phyloP scores from a whole-genome alignment of 2,888 invertebrate genomes.

The Tortrix viridana region DNA sequence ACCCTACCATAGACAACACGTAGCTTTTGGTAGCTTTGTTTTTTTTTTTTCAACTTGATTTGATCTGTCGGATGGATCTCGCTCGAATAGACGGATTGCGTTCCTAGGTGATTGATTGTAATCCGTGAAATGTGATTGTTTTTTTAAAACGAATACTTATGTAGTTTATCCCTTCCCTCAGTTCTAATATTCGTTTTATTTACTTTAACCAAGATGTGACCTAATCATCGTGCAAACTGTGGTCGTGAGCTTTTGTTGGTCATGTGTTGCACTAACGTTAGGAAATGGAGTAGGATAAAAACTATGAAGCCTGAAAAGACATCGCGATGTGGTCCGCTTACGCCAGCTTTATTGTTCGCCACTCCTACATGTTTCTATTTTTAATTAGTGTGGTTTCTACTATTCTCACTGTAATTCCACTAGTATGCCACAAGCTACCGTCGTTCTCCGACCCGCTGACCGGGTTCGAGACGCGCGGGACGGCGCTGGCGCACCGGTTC shows the following conservation, averaged over 20 bases:
- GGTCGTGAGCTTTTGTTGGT: conserved; percentile 44
- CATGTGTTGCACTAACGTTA: conserved; percentile 51
- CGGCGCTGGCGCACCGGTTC: conserved; percentile 90
- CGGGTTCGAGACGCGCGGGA: conserved; percentile 97
- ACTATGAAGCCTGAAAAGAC: conserved; percentile 67
- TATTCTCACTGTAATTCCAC: conserved; percentile 70
- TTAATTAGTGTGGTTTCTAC: conserved; percentile 69
- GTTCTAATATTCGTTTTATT: conserved; percentile 45
- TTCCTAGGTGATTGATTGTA: conserved; percentile 29
- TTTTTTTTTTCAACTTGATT: too few species aligned
- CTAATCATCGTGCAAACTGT: conserved; percentile 34
- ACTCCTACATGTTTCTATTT: conserved; percentile 74
- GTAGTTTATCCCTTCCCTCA: conserved; percentile 43
- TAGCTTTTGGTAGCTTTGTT: too few species aligned
- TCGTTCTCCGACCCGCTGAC: conserved; percentile 94
- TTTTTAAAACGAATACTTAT: conserved; percentile 1
- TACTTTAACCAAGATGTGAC: conserved; percentile 52
- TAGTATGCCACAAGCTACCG: conserved; percentile 81
- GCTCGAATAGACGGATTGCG: conserved; percentile 32
- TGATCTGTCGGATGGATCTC: conserved; percentile 31
- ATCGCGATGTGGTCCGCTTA: conserved; percentile 74
- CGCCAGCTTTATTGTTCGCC: conserved; percentile 79
- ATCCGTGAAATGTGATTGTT: conserved; percentile 29
- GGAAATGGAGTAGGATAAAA: conserved; percentile 63
- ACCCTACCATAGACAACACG: neutral